phyloP scores from a whole-genome alignment of 2,113 vertebrate species.

The Cheilinus undulatus region DNA sequence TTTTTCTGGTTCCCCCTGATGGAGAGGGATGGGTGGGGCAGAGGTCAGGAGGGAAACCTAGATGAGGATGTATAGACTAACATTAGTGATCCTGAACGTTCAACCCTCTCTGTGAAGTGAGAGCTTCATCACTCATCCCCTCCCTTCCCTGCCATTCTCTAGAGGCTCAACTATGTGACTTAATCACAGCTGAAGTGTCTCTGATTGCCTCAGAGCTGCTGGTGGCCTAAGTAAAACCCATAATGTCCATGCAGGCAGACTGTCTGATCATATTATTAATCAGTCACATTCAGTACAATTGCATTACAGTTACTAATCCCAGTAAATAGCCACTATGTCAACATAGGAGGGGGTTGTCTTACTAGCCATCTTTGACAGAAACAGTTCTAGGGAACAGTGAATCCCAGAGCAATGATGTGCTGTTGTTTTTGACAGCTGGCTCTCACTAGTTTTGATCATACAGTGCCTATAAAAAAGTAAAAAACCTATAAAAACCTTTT shows the following conservation, averaged over 20 bases:
- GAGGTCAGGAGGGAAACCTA: constrained; percentile 65
- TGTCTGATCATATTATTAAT: constrained; percentile 53
- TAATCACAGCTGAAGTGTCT: constrained; percentile 79
- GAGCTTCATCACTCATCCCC: constrained; percentile 64
- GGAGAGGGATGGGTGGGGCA: constrained; percentile 41
- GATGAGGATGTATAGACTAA: constrained; percentile 75
- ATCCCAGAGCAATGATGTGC: too few species aligned
- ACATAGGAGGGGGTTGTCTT: background rate
- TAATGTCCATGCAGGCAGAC: constrained; percentile 37
- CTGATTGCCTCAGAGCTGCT: constrained; percentile 69
- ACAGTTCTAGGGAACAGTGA: too few species aligned
- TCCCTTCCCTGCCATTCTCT: constrained; percentile 18
- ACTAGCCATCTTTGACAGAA: background rate
- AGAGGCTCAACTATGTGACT: constrained; percentile 63
- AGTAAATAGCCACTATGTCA: too few species aligned
- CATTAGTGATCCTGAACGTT: constrained; percentile 70
- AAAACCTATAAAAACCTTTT: too few species aligned
- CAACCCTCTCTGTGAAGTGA: constrained; percentile 60
- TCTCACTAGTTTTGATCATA: too few species aligned
- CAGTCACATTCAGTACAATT: constrained; percentile 10
- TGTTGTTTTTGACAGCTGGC: too few species aligned
- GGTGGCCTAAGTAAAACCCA: constrained; percentile 48
- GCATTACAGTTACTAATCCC: background rate
- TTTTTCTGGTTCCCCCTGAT: constrained; percentile 38
- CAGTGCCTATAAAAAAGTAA: too few species aligned